A percentile compares a stretch with the other conserved stretches of the same genome.
phyloP scores from a whole-genome alignment of 2,797 vertebrate species.

The Catostomus latipinnis region DNA sequence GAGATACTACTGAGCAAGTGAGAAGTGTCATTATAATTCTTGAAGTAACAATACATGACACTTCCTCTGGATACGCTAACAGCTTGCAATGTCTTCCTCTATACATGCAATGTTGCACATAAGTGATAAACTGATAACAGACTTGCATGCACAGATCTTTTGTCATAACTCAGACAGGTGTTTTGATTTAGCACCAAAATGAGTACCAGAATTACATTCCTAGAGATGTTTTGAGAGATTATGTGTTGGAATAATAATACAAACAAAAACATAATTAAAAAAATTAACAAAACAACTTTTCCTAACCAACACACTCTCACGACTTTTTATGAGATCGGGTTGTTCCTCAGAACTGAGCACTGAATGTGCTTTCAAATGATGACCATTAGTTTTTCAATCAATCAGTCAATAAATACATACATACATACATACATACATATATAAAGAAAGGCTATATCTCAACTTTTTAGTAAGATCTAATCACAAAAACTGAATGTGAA shows the following conservation, averaged over 20 bases:
- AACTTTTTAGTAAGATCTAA: constrained; percentile 3
- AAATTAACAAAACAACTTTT: too few species aligned
- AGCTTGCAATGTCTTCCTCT: constrained; percentile 36
- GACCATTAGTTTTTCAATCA: neutral
- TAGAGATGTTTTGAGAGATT: neutral
- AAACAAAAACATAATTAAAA: too few species aligned
- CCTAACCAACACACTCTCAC: too few species aligned
- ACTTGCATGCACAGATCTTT: neutral
- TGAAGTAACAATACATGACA: constrained; percentile 38
- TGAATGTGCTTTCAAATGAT: neutral
- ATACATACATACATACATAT: neutral
- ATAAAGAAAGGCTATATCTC: neutral
- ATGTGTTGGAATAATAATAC: too few species aligned
- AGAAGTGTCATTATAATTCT: constrained; percentile 34
- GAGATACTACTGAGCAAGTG: constrained; percentile 33
- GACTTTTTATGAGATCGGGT: too few species aligned
- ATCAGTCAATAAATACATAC: too few species aligned
- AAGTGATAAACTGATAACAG: constrained; percentile 1
- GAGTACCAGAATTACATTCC: neutral
- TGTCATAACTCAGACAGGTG: neutral
- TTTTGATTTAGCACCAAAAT: neutral
- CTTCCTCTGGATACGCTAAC: constrained; percentile 38
- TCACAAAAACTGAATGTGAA: constrained; percentile 22
- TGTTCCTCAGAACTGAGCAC: neutral
- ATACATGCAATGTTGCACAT: neutral